Percentiles rank a stretch among this genome's conserved stretches.
Evolutionary conservation across 2,888 invertebrate species (phyloP).

Genomic region (Matsumyia berberina): DNA sequence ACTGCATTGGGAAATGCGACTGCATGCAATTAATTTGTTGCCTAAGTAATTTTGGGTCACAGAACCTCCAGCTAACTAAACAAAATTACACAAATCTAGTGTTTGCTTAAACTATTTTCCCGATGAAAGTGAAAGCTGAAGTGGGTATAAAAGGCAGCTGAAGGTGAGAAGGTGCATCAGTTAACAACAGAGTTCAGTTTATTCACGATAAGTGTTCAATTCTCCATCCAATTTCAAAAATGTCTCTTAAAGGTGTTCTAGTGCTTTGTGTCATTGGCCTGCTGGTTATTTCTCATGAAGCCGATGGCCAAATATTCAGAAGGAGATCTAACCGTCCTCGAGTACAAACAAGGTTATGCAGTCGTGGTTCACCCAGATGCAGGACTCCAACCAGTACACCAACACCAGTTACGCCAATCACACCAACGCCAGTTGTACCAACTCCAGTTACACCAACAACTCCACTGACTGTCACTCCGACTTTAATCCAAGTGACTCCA

Average conservation of each 20-base stretch:
- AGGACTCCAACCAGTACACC: not conserved
- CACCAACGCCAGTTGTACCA: not conserved
- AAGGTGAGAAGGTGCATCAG: not conserved
- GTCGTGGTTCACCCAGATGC: conserved; percentile 37
- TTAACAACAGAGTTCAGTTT: not conserved
- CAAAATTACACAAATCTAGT: too few relatives aligned
- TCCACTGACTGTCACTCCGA: not conserved
- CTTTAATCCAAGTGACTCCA: too few relatives aligned
- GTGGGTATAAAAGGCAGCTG: conserved; percentile 15
- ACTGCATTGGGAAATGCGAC: too few relatives aligned
- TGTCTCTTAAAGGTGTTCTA: conserved; percentile 25
- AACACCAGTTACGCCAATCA: too few relatives aligned
- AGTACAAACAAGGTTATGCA: conserved; percentile 21
- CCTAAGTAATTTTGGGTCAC: too few relatives aligned
- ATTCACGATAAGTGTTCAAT: not conserved
- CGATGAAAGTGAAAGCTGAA: too few relatives aligned
- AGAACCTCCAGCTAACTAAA: too few relatives aligned
- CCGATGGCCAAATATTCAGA: conserved; percentile 30
- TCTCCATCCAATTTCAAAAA: not conserved
- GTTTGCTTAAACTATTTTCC: too few relatives aligned
- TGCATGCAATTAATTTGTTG: too few relatives aligned
- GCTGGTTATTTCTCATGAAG: not conserved
- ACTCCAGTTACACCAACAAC: not conserved
- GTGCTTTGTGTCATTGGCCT: conserved; percentile 4
- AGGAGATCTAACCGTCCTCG: conserved; percentile 23